Percentiles rank a stretch among this genome's conserved stretches.
Conservation (phyloP, 2,113 vertebrate genomes). For the Cinclus cinclus region DNA sequence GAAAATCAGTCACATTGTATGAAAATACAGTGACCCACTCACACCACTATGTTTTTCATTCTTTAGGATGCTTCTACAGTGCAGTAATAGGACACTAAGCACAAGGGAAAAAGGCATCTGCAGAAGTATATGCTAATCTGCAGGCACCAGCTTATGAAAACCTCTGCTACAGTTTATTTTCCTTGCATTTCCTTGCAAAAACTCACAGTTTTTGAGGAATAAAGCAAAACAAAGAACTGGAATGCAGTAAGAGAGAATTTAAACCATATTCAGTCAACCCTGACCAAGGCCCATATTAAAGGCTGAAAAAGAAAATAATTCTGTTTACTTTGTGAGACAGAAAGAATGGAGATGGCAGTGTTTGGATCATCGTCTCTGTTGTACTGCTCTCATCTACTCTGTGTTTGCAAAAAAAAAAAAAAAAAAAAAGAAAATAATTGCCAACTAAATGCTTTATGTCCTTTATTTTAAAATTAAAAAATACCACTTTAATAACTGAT, state of each 20-base stretch:
- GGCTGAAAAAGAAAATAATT: background rate
- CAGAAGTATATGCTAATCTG: background rate
- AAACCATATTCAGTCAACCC: background rate
- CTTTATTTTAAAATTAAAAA: slow-evolving; percentile 8
- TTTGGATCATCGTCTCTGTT: background rate
- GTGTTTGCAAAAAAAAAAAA: background rate
- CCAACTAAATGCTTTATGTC: background rate
- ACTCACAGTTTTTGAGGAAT: background rate
- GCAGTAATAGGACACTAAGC: background rate
- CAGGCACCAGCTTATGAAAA: background rate
- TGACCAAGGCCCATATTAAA: background rate
- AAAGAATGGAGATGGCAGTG: background rate
- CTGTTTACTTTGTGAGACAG: background rate
- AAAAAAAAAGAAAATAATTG: background rate
- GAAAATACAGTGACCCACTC: background rate
- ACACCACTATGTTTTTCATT: too few species aligned
- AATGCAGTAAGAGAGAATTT: background rate
- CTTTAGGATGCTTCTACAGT: background rate
- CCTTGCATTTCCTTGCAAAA: background rate
- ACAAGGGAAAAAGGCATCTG: background rate
- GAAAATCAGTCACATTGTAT: background rate
- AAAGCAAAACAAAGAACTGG: background rate
- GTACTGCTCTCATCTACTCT: background rate
- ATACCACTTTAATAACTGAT: background rate
- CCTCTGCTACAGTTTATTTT: background rate